phyloP scores from a whole-genome alignment of 37 sponge, comb jelly and placozoan species.

The Trichoplax adhaerens region DNA sequence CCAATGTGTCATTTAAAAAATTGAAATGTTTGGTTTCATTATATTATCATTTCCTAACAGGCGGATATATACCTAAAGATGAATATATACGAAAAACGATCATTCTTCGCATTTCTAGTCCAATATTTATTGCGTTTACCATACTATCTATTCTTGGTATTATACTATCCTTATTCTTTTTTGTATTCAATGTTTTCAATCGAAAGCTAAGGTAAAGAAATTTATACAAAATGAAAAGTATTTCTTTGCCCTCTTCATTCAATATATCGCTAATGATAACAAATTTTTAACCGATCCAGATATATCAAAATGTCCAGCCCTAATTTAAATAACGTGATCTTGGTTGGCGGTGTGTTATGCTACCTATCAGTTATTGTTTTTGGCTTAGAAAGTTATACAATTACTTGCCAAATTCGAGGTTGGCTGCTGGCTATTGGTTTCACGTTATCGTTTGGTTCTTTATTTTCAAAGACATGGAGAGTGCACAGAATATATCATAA shows the following conservation, averaged over 20 bases:
- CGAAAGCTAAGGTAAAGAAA: constrained; percentile 6
- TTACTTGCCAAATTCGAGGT: background rate
- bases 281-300: background rate
- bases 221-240: background rate
- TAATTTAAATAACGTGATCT: constrained; percentile 14
- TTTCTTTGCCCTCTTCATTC: background rate
- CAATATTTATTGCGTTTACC: background rate
- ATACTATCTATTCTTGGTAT: constrained; percentile 9
- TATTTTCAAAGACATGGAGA: no score
- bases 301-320: constrained; percentile 19
- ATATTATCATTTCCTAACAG: no score
- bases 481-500: no score
- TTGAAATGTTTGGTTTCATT: no score
- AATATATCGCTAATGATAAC: background rate
- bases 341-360: constrained; percentile 10
- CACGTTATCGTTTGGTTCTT: no score
- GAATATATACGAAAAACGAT: no score
- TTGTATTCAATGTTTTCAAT: constrained; percentile 11
- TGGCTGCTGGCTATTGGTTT: no score
- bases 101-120: no score
- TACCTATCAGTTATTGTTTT: constrained; percentile 3
- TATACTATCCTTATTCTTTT: constrained; percentile 3
- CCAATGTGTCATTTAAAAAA: no score
- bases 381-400: constrained; percentile 8
- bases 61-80: no score